Conservation (phyloP, 2,888 invertebrate genomes). For the Hirtodrosophila alboralis region DNA sequence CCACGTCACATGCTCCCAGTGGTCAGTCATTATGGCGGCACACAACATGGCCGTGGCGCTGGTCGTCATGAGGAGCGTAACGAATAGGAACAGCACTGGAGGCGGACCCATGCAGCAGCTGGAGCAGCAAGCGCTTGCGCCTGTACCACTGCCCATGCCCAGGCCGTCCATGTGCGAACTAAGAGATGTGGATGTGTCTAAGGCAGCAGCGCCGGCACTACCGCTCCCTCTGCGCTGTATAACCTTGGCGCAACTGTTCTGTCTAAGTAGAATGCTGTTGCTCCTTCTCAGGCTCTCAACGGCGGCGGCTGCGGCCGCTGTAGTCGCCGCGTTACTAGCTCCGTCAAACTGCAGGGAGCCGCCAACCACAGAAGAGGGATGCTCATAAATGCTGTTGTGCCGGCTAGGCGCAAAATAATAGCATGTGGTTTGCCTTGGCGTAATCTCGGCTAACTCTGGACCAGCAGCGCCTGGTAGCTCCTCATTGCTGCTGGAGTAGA, state of each 20-base stretch:
- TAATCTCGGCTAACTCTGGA: constrained; percentile 47
- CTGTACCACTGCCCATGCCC: constrained; percentile 72
- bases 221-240: constrained; percentile 78
- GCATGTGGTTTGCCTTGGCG: constrained; percentile 79
- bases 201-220: constrained; percentile 54
- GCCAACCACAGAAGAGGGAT: constrained; percentile 82
- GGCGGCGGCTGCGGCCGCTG: constrained; percentile 82
- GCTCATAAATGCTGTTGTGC: constrained; percentile 83
- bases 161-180: constrained; percentile 80
- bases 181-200: constrained; percentile 78
- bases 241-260: constrained; percentile 82
- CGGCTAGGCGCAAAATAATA: constrained; percentile 82
- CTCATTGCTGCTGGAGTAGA: constrained; percentile 82
- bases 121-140: constrained; percentile 77
- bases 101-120: constrained; percentile 83
- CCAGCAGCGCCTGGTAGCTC: constrained; percentile 66
- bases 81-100: constrained; percentile 83
- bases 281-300: constrained; percentile 81
- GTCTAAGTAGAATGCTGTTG: constrained; percentile 81
- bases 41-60: constrained; percentile 92
- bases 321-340: constrained; percentile 66
- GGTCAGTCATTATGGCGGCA: constrained; percentile 94
- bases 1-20: constrained; percentile 95
- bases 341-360: constrained; percentile 80
- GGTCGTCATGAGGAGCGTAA: constrained; percentile 88